A percentile compares a stretch with the other conserved stretches of the same genome.
phyloP scores from a whole-genome alignment of 1,140 invertebrate species.

The Drosophila littoralis region DNA sequence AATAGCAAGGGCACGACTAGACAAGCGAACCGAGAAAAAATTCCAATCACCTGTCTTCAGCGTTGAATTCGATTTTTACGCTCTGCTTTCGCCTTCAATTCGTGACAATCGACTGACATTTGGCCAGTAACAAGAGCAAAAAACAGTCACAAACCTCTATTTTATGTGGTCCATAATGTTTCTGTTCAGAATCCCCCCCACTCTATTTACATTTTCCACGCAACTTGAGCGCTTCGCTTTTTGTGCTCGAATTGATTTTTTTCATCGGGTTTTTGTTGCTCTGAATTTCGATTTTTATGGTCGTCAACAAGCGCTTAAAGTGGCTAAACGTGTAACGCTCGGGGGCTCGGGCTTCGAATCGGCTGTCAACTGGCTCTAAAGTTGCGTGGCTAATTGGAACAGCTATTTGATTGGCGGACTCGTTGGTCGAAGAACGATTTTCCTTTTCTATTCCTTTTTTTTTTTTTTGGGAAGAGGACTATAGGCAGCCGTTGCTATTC shows the following conservation, averaged over 20 bases:
- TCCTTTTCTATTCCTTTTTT: too few relatives aligned
- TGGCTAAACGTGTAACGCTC: constrained; percentile 47
- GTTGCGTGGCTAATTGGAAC: constrained; percentile 48
- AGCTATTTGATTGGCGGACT: constrained; percentile 10
- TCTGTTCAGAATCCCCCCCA: not conserved
- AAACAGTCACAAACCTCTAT: constrained; percentile 32
- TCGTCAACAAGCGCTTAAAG: constrained; percentile 52
- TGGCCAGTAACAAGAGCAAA: constrained; percentile 7
- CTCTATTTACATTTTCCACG: constrained; percentile 6
- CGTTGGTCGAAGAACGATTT: too few relatives aligned
- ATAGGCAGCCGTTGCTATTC: too few relatives aligned
- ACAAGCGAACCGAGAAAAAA: constrained; percentile 21
- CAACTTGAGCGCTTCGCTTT: constrained; percentile 13
- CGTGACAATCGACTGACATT: constrained; percentile 30
- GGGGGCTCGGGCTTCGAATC: constrained; percentile 17
- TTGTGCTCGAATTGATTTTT: constrained; percentile 29
- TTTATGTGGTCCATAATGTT: constrained; percentile 35
- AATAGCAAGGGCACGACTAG: constrained; percentile 13
- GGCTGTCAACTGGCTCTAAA: constrained; percentile 41
- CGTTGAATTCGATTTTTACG: constrained; percentile 37
- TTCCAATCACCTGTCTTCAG: constrained; percentile 36
- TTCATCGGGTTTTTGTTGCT: not conserved
- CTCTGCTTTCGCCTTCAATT: constrained; percentile 21
- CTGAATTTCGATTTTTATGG: constrained; percentile 49
- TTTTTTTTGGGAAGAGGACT: too few relatives aligned